Conservation (phyloP, 2,888 invertebrate genomes). For the Nephrotoma guestfalica region DNA sequence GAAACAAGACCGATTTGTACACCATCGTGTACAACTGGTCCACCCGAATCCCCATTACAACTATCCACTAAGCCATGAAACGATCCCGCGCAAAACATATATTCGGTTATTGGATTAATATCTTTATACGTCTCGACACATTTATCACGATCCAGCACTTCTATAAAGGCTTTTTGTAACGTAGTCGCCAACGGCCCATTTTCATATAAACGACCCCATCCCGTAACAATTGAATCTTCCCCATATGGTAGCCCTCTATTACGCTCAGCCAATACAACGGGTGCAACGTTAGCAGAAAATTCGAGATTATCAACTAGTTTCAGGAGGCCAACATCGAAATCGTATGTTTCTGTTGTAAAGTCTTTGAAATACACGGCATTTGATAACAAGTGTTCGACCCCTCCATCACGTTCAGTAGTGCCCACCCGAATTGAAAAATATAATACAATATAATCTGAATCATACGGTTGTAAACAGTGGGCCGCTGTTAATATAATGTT, state of each 20-base stretch:
- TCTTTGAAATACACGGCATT: not conserved
- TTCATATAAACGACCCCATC: not conserved
- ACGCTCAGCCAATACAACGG: not conserved
- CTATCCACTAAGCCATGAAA: not conserved
- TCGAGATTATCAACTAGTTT: not conserved
- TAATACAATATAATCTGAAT: not conserved
- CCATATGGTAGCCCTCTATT: not conserved
- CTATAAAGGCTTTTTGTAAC: not conserved
- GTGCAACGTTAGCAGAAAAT: not conserved
- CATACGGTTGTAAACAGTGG: not conserved
- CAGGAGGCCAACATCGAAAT: not conserved
- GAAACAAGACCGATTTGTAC: not conserved
- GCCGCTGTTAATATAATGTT: not conserved
- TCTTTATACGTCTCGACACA: not conserved
- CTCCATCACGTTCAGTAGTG: not conserved
- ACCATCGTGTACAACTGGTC: not conserved
- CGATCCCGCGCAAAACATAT: conserved; percentile 1
- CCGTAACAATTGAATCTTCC: not conserved
- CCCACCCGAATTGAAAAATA: not conserved
- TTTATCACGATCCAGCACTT: not conserved
- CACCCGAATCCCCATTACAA: not conserved
- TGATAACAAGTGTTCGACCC: not conserved
- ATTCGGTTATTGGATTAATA: not conserved
- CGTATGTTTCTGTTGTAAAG: not conserved
- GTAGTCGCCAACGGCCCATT: not conserved